Evolutionary conservation across 2,113 vertebrate species (phyloP).

Genomic region (Mastomys natalensis): DNA sequence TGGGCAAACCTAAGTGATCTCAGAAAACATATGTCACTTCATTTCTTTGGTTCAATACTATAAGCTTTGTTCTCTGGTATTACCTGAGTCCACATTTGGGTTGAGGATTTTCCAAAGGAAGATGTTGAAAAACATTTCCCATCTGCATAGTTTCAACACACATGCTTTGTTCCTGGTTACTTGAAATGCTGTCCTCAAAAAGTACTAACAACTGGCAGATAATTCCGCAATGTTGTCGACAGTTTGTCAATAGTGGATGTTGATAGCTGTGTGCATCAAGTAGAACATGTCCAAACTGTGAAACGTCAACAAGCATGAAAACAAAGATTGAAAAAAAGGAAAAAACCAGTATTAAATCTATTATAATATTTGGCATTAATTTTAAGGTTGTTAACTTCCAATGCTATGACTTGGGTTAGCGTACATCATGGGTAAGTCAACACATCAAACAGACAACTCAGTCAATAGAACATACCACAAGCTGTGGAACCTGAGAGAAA

Average conservation of each 20-base stretch:
- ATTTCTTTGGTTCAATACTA: slow-evolving; percentile 29
- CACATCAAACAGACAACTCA: not conserved
- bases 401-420: not conserved
- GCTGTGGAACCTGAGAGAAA: not conserved
- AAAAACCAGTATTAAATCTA: not conserved
- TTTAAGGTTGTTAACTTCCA: not conserved
- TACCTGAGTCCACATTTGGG: slow-evolving; percentile 4
- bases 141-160: slow-evolving; percentile 23
- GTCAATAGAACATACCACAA: not conserved
- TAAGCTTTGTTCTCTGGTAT: slow-evolving; percentile 21
- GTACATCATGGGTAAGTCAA: not conserved
- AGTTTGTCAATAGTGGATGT: slow-evolving; percentile 19
- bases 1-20: slow-evolving; percentile 50
- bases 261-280: not conserved
- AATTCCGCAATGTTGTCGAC: not conserved
- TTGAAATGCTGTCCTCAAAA: slow-evolving; percentile 50
- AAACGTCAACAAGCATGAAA: not conserved
- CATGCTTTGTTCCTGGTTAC: slow-evolving; percentile 48
- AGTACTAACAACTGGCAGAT: slow-evolving; percentile 24
- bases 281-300: not conserved
- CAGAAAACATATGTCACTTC: not conserved
- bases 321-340: not conserved
- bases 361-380: not conserved
- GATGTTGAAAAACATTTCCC: slow-evolving; percentile 51
- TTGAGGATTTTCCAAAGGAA: slow-evolving; percentile 39